phyloP scores from a whole-genome alignment of 1,140 invertebrate genomes.

The Caenorhabditis tropicalis region DNA sequence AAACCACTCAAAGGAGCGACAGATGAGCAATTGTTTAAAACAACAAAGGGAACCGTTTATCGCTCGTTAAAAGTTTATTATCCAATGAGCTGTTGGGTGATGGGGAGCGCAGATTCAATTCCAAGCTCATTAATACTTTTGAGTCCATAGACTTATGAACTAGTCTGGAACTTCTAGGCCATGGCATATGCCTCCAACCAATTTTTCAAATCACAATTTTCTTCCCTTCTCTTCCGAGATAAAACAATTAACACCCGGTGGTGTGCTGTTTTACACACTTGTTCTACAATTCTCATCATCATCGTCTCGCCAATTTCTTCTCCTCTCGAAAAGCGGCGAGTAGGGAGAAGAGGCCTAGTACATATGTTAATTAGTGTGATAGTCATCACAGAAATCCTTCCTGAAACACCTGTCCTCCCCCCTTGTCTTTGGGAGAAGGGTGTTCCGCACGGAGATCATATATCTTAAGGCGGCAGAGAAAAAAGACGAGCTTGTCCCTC shows the following conservation, averaged over 20 bases:
- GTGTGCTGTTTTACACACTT: slow-evolving; percentile 31
- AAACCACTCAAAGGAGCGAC: neutral
- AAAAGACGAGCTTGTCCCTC: neutral
- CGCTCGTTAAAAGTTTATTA: slow-evolving; percentile 39
- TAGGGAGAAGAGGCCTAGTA: neutral
- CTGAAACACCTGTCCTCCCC: neutral
- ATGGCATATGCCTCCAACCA: neutral
- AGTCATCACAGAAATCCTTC: neutral
- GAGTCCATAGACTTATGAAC: too few species aligned
- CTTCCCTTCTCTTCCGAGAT: neutral
- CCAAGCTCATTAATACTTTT: too few species aligned
- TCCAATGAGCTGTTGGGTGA: too few species aligned
- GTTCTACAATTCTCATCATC: neutral
- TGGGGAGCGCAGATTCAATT: too few species aligned
- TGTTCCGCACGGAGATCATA: neutral
- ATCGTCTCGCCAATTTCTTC: neutral
- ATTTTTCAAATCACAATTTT: neutral
- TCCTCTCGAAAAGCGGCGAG: too few species aligned
- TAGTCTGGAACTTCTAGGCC: too few species aligned
- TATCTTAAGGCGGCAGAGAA: neutral
- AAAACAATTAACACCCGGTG: slow-evolving; percentile 7
- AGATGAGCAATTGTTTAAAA: neutral
- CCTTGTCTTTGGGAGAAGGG: neutral
- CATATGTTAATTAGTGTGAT: slow-evolving; percentile 44
- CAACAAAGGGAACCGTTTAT: slow-evolving; percentile 37